These are phyloP conservation scores for Aplocera efformata DNA, from an alignment of 2,888 invertebrate genomes.

Conservation along the genomic window DNA sequence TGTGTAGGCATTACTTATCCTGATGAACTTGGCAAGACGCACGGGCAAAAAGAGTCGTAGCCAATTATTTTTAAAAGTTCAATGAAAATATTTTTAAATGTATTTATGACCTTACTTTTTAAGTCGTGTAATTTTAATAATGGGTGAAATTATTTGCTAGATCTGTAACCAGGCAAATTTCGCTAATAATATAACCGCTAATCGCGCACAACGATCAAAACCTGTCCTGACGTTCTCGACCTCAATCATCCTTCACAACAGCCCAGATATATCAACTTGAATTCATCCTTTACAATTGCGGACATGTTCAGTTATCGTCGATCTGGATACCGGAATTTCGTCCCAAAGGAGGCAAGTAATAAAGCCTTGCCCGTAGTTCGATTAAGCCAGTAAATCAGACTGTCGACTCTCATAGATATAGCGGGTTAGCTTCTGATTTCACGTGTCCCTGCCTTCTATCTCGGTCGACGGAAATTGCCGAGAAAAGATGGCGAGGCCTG, in stretches of 20 bases:
- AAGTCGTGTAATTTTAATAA: no score
- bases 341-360: slow-evolving; percentile 48
- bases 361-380: slow-evolving; percentile 54
- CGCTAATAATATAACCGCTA: no score
- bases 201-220: no score
- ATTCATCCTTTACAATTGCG: slow-evolving; percentile 42
- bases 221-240: slow-evolving; percentile 1
- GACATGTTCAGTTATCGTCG: slow-evolving; percentile 36
- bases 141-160: no score
- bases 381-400: slow-evolving; percentile 68
- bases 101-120: no score
- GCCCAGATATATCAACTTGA: slow-evolving; percentile 38
- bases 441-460: slow-evolving; percentile 63
- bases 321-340: slow-evolving; percentile 41
- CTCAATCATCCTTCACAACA: slow-evolving; percentile 2
- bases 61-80: no score
- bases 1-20: no score
- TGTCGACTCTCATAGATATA: slow-evolving; percentile 63
- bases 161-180: no score
- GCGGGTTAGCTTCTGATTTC: slow-evolving; percentile 69
- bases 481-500: slow-evolving; percentile 60
- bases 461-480: slow-evolving; percentile 64
- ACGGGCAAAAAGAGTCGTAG: no score
- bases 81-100: no score
- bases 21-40: no score